Evolutionary conservation across 1,140 invertebrate genomes (phyloP).

Genomic region (Ylistrum balloti): DNA sequence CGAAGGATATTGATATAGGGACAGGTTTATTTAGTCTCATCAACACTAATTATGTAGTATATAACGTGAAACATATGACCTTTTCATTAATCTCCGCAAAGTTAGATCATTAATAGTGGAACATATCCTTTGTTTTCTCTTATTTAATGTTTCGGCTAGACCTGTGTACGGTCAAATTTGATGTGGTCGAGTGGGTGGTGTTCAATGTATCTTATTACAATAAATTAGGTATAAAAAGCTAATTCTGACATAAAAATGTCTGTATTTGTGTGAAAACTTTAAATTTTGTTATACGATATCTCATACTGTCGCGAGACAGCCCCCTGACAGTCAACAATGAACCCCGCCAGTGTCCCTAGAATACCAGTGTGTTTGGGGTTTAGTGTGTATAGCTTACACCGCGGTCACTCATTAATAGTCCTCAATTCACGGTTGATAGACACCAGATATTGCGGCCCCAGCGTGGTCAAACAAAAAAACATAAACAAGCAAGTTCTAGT

Average conservation of each 20-base stretch:
- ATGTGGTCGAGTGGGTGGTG: not conserved
- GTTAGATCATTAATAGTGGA: too few species aligned
- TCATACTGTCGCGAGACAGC: not conserved
- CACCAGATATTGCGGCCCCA: not conserved
- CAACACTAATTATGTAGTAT: too few species aligned
- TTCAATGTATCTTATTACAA: not conserved
- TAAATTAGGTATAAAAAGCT: constrained; percentile 30
- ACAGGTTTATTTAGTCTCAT: too few species aligned
- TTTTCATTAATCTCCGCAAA: too few species aligned
- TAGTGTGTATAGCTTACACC: not conserved
- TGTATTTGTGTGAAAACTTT: not conserved
- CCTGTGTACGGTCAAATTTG: too few species aligned
- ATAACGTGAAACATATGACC: too few species aligned
- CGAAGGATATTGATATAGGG: too few species aligned
- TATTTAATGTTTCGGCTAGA: too few species aligned
- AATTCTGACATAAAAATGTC: not conserved
- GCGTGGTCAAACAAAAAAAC: constrained; percentile 27
- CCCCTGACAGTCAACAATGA: not conserved
- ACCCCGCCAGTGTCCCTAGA: not conserved
- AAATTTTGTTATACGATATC: not conserved
- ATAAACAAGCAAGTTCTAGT: not conserved
- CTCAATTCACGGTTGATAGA: not conserved
- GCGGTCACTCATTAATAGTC: not conserved
- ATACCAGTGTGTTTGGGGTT: not conserved
- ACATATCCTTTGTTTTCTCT: too few species aligned